A percentile compares a stretch with the other conserved stretches of the same genome.
Conservation (phyloP, 2,113 vertebrate species). For the Leucosticte australis region DNA sequence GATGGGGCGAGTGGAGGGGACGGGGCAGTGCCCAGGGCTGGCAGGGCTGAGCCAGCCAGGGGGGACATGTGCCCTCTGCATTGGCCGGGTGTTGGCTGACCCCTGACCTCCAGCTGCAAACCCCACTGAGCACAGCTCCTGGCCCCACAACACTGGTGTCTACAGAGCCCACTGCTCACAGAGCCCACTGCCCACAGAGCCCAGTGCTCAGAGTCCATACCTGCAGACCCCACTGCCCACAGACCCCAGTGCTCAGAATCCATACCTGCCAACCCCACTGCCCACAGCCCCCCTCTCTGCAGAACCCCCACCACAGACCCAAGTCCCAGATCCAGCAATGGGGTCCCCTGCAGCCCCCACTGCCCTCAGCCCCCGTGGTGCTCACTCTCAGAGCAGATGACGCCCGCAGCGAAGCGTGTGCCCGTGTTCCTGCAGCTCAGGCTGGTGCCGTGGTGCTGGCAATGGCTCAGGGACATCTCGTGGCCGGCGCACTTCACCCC, state of each 20-base stretch:
- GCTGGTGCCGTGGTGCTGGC: constrained; percentile 80
- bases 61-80: rapidly evolving
- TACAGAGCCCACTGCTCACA: not conserved
- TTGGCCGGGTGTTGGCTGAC: rapidly evolving
- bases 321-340: no score
- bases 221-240: no score
- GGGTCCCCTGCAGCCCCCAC: not conserved
- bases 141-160: not conserved
- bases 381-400: constrained; percentile 99
- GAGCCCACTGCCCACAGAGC: not conserved
- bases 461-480: constrained; percentile 89
- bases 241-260: not conserved
- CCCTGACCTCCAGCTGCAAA: not conserved
- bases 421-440: constrained; percentile 85
- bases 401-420: constrained; percentile 86
- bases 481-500: constrained; percentile 88
- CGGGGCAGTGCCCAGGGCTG: rapidly evolving
- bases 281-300: not conserved
- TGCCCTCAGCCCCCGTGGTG: rapidly evolving
- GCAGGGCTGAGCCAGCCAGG: not conserved
- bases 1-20: not conserved
- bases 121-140: not conserved
- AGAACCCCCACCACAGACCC: not conserved
- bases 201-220: no score
- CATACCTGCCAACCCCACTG: no score